Conservation (phyloP, 2,888 invertebrate genomes). For the Drosophila recens region DNA sequence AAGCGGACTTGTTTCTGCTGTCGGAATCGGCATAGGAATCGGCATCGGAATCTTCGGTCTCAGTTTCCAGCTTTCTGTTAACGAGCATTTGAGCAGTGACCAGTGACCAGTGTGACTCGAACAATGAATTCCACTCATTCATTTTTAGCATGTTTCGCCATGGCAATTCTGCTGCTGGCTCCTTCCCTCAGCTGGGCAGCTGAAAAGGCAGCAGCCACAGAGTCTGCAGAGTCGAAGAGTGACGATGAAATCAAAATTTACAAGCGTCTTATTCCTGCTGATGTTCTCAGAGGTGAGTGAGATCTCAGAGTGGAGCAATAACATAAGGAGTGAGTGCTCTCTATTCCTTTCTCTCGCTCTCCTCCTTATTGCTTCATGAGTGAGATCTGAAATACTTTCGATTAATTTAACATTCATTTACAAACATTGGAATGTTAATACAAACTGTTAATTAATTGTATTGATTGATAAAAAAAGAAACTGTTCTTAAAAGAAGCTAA, state of each 20-base stretch:
- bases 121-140: conserved; percentile 38
- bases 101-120: conserved; percentile 3
- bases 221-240: conserved; percentile 27
- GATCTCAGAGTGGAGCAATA: too few species aligned
- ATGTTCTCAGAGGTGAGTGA: conserved; percentile 93
- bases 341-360: too few species aligned
- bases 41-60: conserved; percentile 22
- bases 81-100: background rate
- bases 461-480: too few species aligned
- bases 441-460: background rate
- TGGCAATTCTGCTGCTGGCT: conserved; percentile 20
- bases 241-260: conserved; percentile 89
- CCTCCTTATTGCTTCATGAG: too few species aligned
- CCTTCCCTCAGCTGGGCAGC: conserved; percentile 21
- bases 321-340: too few species aligned
- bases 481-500: too few species aligned
- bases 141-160: conserved; percentile 22
- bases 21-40: conserved; percentile 10
- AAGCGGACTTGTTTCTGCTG: conserved; percentile 54
- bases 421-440: background rate
- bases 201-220: conserved; percentile 15
- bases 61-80: conserved; percentile 14
- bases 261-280: conserved; percentile 94
- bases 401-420: background rate
- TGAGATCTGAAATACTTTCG: conserved; percentile 1